Evolutionary conservation across 92 coral and sea anemone genomes (phyloP), one percentile per base, ranked within the genome.

Genomic region (Palythoa caribaeorum): DNA sequence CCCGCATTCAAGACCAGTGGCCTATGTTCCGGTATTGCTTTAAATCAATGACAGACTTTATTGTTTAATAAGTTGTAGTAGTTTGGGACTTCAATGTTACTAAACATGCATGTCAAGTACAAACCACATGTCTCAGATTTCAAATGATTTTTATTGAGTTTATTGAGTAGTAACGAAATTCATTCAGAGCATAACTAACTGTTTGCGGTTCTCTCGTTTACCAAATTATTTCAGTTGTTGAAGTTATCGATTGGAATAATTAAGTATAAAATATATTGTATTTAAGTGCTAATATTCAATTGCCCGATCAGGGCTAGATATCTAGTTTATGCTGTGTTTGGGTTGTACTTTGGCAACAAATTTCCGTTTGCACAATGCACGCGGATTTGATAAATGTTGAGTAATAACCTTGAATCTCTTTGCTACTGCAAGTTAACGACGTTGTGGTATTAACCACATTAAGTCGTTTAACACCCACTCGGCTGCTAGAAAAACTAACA

Each of bases 1-100:
- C 44, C 47, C 86, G 68, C 86, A 81, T 36, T 91, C 99, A 69
- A 87, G 98, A 73, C 96, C 94, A 51, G 98, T 96, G 87, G 96
- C 97, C 89, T 97, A 95, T 60, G 99, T 92, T 80, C 99, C 96
- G 98, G 98, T 94, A 92, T 95, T 95, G 90, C 96, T 94, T 76
- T 96, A 96, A 94, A 85, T 90, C 83, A 86, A 80, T 91, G 94
- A 93, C 94, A 90, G 91, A 92, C 94, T 90, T 90, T 84, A 77
- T 84, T 65, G 79, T 72, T 92, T 88, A 76, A 83, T 78, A 80
- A 65, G 83, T 78, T 68, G 86, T 78, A 87, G 87, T 91, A 91
- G 85, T 83, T 87, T 84, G 87, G 77, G 80, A 91, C 77, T 77
- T 53, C 62, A 52, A 76, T 83, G 83, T 88, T 50, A 28, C 86